These are phyloP conservation scores for Trichoplusia ni DNA, from an alignment of 1,140 invertebrate species.

Conservation along the genomic window DNA sequence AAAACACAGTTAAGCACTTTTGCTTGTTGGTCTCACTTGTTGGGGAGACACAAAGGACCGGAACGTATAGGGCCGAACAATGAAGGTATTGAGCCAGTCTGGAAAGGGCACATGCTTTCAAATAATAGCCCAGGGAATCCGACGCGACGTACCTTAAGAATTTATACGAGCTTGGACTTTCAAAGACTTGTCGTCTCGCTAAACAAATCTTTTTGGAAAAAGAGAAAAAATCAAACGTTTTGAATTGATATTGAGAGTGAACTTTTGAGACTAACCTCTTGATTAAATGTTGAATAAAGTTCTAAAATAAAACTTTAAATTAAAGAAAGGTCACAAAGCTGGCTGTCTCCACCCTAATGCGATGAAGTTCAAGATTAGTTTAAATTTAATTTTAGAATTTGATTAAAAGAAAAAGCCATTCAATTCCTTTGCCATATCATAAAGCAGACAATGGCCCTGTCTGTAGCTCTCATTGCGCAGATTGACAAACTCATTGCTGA, in stretches of 20 bases:
- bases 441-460: too few relatives aligned
- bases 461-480: too few relatives aligned
- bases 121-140: slow-evolving; percentile 62
- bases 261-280: not conserved
- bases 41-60: slow-evolving; percentile 45
- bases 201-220: slow-evolving; percentile 26
- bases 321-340: too few relatives aligned
- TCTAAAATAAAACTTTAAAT: too few relatives aligned
- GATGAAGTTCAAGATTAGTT: too few relatives aligned
- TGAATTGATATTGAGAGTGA: slow-evolving; percentile 2
- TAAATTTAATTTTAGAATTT: too few relatives aligned
- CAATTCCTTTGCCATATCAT: too few relatives aligned
- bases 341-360: too few relatives aligned
- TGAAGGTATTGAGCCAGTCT: slow-evolving; percentile 45
- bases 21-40: not conserved
- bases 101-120: slow-evolving; percentile 56
- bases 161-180: slow-evolving; percentile 50
- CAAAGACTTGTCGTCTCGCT: slow-evolving; percentile 45
- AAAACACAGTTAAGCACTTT: slow-evolving; percentile 12
- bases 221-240: not conserved
- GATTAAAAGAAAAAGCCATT: too few relatives aligned
- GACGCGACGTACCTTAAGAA: slow-evolving; percentile 51
- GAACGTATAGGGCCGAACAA: slow-evolving; percentile 43
- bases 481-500: too few relatives aligned
- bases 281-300: too few relatives aligned